Evolutionary conservation across 1,140 invertebrate species (phyloP), one percentile per base, ranked within the genome.

Genomic region (Pseudoatta argentina): DNA sequence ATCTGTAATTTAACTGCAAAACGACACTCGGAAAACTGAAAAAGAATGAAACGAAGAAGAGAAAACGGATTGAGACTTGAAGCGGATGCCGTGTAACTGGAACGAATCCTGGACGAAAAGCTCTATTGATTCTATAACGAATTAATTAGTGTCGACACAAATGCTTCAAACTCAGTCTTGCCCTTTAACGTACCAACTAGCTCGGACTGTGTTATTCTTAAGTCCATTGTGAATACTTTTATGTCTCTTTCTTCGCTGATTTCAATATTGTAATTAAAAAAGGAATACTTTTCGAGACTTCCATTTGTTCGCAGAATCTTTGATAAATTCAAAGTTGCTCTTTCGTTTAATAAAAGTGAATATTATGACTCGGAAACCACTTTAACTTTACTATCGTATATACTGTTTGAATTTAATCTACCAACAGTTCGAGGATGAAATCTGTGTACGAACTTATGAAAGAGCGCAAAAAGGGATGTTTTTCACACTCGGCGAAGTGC

Each of bases 71-170:
- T 90, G 79, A 89, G 63, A 48, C 67, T 30, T 44, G n/a, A 53
- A 79, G 51, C 51, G n/a, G 85, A 53, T 53, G 55, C 66, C 67
- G 57, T 83, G 63, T 44, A 83, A 72, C 63, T 82, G 53, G 66
- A 78, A 71, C 30, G 34, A 85, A 57, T 76, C 53, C 16, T 72
- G 48, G 55, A 66, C 77, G 53, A 57, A 76, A 61, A 73, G 63
- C 59, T 67, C 39, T 73, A 67, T 67, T 81, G 88, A 86, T 90
- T 90, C 79, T 55, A 88, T 91, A 90, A 91, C 55, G 86, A 87
- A 86, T 73, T 91, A 91, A 91, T 91, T 91, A 91, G 81, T 85
- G 66, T 44, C 21, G 24, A 75, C 61, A 21, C 51, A 71, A 51
- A 18, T 53, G 34, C 44, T 27, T 21, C 16, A 51, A 27, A 14